Evolutionary conservation across 2,888 invertebrate genomes (phyloP), one percentile per base, ranked within the genome.

Genomic region (Hetaerina titia): DNA sequence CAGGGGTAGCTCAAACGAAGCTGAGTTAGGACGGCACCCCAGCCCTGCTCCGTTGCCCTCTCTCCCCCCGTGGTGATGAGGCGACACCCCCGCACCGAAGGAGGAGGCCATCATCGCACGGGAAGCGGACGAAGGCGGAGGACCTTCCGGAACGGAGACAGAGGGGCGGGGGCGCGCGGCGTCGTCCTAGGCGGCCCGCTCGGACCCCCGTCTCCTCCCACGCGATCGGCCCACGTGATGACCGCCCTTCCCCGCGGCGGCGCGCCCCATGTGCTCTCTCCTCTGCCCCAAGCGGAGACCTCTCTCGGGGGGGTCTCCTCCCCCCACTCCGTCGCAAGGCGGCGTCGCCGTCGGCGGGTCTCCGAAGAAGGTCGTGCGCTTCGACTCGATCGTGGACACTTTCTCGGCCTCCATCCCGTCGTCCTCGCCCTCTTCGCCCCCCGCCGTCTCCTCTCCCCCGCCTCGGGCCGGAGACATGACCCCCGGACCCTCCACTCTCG

Each of bases 301-400:
- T 64, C 87, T 95, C 19, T 88, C 89, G 56, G 88, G 94, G 89
- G 94, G 94, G 56, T 88, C 94, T 13, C 95, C 94, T 15, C 89
- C 89, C 64, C 94, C 94, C 60, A 92, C 87, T 25, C 95, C 95
- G 56, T 13, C 56, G 17, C 45, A 8, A 25, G 19, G 74, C 31
- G 56, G 22, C 58, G 19, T 22, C 89, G 56, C 56, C 58, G 19
- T 22, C 89, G 58, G 25, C n/a, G 31, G 81, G 13, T 81, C 58
- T 64, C 96, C 97, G 95, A 97, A 97, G 96, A 97, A 97, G 96
- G 97, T 97, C 95, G 98, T 98, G 60, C 97, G 97, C 95, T 98
- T 98, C 96, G 97, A 97, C 96, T 97, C 97, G 15, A 97, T 97
- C 96, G 97, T 98, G 96, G 97, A 97, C 96, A 97, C 97, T 56